phyloP scores from a whole-genome alignment of 1,140 invertebrate species.

The Tribolium madens region DNA sequence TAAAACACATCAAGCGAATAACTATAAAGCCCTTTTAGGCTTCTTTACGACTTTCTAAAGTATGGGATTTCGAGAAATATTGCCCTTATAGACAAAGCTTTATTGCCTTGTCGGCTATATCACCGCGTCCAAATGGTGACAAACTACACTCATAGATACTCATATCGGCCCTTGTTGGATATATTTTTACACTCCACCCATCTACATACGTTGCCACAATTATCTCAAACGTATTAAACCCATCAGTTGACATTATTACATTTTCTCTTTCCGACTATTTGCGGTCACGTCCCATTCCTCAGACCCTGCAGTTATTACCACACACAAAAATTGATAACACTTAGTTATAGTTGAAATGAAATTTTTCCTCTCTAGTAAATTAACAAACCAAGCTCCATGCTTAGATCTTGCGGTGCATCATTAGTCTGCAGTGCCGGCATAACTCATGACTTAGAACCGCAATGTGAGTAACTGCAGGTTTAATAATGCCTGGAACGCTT shows the following conservation, averaged over 20 bases:
- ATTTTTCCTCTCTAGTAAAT: conserved; percentile 46
- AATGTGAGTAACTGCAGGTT: conserved; percentile 62
- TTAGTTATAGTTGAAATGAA: neutral
- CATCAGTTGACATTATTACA: conserved; percentile 5
- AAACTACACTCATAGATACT: conserved; percentile 58
- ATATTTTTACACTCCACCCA: neutral
- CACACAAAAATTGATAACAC: conserved; percentile 9
- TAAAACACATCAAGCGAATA: conserved; percentile 56
- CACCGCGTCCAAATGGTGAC: conserved; percentile 60
- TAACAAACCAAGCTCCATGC: conserved; percentile 51
- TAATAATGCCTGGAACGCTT: conserved; percentile 59
- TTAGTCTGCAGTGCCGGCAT: conserved; percentile 57
- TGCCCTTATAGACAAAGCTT: conserved; percentile 62
- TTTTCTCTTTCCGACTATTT: conserved; percentile 26
- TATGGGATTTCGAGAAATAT: conserved; percentile 63
- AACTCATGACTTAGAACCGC: conserved; percentile 60
- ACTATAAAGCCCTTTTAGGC: conserved; percentile 58
- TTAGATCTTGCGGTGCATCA: conserved; percentile 55
- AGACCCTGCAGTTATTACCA: conserved; percentile 19
- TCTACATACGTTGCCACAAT: neutral
- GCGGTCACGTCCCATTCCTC: conserved; percentile 41
- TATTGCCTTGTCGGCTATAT: conserved; percentile 61
- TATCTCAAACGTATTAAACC: neutral
- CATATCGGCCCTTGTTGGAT: conserved; percentile 48
- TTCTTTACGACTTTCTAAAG: conserved; percentile 63